These are phyloP conservation scores for Rhinogobio ventralis DNA, from an alignment of 2,797 vertebrate genomes.

Conservation along the genomic window DNA sequence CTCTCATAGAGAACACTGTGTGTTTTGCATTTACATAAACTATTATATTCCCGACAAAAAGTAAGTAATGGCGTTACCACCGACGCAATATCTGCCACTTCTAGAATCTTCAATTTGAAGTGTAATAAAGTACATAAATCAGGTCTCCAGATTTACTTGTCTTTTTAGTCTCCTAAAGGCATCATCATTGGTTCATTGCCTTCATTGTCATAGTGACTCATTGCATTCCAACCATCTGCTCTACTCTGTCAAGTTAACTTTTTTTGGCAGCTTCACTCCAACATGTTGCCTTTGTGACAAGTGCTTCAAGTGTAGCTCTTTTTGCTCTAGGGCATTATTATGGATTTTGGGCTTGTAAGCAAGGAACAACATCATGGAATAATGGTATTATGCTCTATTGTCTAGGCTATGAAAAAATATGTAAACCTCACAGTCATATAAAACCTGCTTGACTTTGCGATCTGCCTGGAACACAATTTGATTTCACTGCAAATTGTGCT, in stretches of 20 bases:
- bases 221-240: constrained; percentile 63
- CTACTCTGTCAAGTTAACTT: constrained; percentile 49
- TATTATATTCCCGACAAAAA: constrained; percentile 43
- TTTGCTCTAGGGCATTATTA: not conserved
- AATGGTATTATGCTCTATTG: not conserved
- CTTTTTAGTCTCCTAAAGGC: constrained; percentile 57
- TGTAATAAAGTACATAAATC: constrained; percentile 53
- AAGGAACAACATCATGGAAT: not conserved
- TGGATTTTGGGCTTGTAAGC: constrained; percentile 4
- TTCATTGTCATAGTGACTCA: constrained; percentile 60
- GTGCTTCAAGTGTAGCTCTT: constrained; percentile 10
- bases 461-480: not conserved
- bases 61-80: constrained; percentile 44
- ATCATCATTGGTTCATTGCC: constrained; percentile 61
- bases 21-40: constrained; percentile 45
- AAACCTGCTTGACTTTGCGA: not conserved
- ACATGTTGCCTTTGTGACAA: constrained; percentile 40
- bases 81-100: constrained; percentile 42
- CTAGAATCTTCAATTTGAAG: constrained; percentile 38
- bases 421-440: not conserved
- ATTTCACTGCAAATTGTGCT: not conserved
- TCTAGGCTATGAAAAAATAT: not conserved
- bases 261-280: constrained; percentile 33
- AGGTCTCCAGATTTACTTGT: constrained; percentile 50
- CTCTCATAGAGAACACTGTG: constrained; percentile 30